Evolutionary conservation across 1,140 invertebrate genomes (phyloP), one percentile per base, ranked within the genome.

Genomic region (Eulimnadia texana): DNA sequence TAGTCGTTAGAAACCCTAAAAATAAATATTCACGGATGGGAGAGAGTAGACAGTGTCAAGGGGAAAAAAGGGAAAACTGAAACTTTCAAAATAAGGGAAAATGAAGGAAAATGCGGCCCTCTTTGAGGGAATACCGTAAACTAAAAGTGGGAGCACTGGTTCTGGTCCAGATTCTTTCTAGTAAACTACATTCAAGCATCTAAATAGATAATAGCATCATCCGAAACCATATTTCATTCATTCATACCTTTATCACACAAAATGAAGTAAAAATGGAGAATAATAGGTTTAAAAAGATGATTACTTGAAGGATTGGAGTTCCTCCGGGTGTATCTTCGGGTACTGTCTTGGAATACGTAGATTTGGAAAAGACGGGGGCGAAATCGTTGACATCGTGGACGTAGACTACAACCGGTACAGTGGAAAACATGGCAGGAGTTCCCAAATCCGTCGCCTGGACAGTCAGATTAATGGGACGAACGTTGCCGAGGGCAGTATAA

Each of bases 351-450:
- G 82, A 80, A 70, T 94, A 94, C 57, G 83, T 71, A 52, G 74
- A 72, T 66, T 82, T 78, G 66, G 88, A 82, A 72, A 94, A 95
- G 64, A 80, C 72, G 0, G 92, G 92, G 0, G 80, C 74, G 74
- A 91, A 82, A 68, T 94, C 91, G 72, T 95, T 95, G 3, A 85
- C 79, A 72, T 95, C 92, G 66, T 88, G 82, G 1, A 94, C 80
- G 72, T 89, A 90, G 60, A 96, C 79, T 0, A 81, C 79, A 0
- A 94, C 80, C 0, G 82, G 79, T 11, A 84, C 85, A 33, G 87
- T 81, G 0, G 83, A 84, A 42, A 79, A 83, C 9, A 92, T 71
- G 62, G 84, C 80, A 0, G 90, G 90, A 10, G 72, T 77, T 0
- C 91, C 91, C 64, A 82, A 80, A 71, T 95, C 92, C 22, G 80